A percentile compares a stretch with the other conserved stretches of the same genome.
Conservation (phyloP, 2,797 vertebrate species). For the Hipposideros larvatus region DNA sequence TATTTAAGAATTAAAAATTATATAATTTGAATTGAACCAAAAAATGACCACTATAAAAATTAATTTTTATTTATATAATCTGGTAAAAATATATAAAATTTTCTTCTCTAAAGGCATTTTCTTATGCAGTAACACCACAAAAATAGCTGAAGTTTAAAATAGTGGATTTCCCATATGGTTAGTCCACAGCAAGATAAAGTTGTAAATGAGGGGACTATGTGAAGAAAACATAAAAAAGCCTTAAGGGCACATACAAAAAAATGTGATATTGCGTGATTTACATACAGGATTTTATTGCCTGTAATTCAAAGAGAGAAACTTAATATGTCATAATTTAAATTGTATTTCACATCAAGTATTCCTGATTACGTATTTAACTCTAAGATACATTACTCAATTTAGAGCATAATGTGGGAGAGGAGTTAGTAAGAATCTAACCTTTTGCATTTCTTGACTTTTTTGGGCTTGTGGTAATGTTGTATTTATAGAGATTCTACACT, state of each 20-base stretch:
- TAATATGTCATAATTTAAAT: constrained; percentile 82
- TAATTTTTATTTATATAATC: constrained; percentile 84
- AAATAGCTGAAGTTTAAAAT: constrained; percentile 87
- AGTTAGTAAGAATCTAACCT: constrained; percentile 86
- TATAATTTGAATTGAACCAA: constrained; percentile 53
- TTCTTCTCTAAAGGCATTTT: constrained; percentile 83
- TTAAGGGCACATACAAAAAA: constrained; percentile 86
- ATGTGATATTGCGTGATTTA: constrained; percentile 81
- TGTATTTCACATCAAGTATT: constrained; percentile 79
- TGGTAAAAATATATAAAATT: constrained; percentile 77
- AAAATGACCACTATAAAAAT: constrained; percentile 77
- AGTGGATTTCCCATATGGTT: constrained; percentile 87
- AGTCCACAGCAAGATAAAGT: constrained; percentile 86
- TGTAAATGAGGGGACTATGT: constrained; percentile 86
- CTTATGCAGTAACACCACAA: constrained; percentile 85
- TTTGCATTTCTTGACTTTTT: constrained; percentile 87
- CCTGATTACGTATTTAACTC: constrained; percentile 80
- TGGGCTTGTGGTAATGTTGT: constrained; percentile 83
- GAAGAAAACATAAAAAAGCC: constrained; percentile 85
- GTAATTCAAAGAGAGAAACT: constrained; percentile 79
- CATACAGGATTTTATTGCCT: constrained; percentile 76
- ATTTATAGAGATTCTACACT: constrained; percentile 86
- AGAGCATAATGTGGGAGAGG: constrained; percentile 83
- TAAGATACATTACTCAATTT: constrained; percentile 79
- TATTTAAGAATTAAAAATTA: constrained; percentile 62